These are phyloP conservation scores for Lasioglossum marginatum DNA, from an alignment of 2,888 invertebrate species.

Conservation along the genomic window DNA sequence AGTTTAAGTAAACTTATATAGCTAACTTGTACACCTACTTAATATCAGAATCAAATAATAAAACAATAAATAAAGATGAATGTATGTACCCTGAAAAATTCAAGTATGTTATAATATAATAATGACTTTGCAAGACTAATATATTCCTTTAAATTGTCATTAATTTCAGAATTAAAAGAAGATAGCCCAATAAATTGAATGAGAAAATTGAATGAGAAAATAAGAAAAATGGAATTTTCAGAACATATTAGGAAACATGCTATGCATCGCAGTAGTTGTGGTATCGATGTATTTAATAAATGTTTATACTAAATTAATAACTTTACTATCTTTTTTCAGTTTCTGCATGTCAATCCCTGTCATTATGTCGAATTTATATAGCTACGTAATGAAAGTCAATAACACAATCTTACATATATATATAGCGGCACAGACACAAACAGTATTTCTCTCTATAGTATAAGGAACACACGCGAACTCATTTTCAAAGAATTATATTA, in stretches of 20 bases:
- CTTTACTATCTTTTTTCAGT: slow-evolving; percentile 64
- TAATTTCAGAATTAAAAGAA: slow-evolving; percentile 25
- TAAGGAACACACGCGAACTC: slow-evolving; percentile 76
- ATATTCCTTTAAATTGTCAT: slow-evolving; percentile 8
- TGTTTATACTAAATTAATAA: slow-evolving; percentile 67
- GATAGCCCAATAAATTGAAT: slow-evolving; percentile 20
- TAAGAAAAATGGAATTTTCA: slow-evolving; percentile 63
- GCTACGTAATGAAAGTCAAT: slow-evolving; percentile 65
- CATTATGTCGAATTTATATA: slow-evolving; percentile 64
- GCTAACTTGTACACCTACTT: slow-evolving; percentile 21
- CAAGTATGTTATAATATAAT: slow-evolving; percentile 13
- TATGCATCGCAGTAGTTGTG: slow-evolving; percentile 49
- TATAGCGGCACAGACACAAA: slow-evolving; percentile 79
- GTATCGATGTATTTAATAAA: slow-evolving; percentile 56
- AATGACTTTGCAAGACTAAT: slow-evolving; percentile 18
- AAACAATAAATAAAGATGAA: slow-evolving; percentile 47
- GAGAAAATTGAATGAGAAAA: slow-evolving; percentile 37
- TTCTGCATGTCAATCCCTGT: slow-evolving; percentile 71
- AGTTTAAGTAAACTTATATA: slow-evolving; percentile 28
- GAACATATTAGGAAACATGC: slow-evolving; percentile 52
- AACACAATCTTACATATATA: slow-evolving; percentile 70
- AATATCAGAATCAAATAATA: slow-evolving; percentile 17
- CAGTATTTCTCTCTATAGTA: slow-evolving; percentile 74
- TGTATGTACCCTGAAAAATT: slow-evolving; percentile 39
- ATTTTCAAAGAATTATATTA: slow-evolving; percentile 62